These are phyloP conservation scores for Callithrix jacchus DNA, from an alignment of 2,113 vertebrate genomes.

Conservation along the genomic window DNA sequence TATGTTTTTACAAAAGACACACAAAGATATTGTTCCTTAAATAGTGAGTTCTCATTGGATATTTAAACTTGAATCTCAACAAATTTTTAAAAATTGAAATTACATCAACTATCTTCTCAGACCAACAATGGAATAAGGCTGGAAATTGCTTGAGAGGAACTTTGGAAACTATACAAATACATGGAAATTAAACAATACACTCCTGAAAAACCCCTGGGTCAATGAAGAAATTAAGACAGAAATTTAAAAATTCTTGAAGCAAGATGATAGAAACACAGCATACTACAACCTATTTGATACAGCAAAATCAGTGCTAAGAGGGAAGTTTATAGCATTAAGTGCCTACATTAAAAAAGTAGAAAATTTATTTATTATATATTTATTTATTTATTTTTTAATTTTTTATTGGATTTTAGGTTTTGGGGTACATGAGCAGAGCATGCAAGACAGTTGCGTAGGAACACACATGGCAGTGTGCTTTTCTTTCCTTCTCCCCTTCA, in stretches of 20 bases:
- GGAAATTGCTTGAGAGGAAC: not conserved
- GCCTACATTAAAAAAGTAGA: not conserved
- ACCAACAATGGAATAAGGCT: not conserved
- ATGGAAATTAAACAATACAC: not conserved
- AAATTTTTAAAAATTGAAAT: not conserved
- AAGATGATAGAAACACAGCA: not conserved
- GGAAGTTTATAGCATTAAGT: not conserved
- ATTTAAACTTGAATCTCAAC: conserved; percentile 28
- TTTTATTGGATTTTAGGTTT: too few species aligned
- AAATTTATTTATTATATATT: not conserved
- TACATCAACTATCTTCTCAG: not conserved
- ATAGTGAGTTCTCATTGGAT: not conserved
- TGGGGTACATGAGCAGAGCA: too few species aligned
- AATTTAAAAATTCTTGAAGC: not conserved
- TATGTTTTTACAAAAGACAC: not conserved
- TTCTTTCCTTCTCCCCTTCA: too few species aligned
- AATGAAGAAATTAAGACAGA: not conserved
- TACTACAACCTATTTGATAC: not conserved
- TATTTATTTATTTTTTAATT: too few species aligned
- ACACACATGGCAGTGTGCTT: too few species aligned
- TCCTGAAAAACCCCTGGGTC: not conserved
- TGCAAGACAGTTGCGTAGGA: too few species aligned
- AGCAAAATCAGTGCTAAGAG: not conserved
- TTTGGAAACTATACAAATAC: not conserved
- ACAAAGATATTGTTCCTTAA: not conserved